A percentile compares a stretch with the other conserved stretches of the same genome.
These are phyloP conservation scores for Episyrphus balteatus DNA, from an alignment of 1,140 invertebrate genomes.

Conservation along the genomic window DNA sequence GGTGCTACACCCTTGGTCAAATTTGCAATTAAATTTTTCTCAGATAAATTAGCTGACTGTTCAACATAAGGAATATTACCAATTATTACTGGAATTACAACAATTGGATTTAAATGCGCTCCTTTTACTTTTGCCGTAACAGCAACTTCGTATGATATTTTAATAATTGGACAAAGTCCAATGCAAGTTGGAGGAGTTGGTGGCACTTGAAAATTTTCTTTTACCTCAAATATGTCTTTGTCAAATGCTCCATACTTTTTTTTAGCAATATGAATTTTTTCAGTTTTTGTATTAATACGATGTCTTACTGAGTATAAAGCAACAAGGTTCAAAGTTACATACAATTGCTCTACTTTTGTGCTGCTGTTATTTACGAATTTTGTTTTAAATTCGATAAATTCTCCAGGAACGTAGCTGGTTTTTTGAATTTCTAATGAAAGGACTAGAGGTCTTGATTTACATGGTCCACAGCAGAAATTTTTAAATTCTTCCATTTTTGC, in stretches of 20 bases:
- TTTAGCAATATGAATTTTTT: slow-evolving; percentile 14
- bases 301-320: slow-evolving; percentile 16
- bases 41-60: too few relatives aligned
- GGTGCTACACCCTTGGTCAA: not conserved
- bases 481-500: slow-evolving; percentile 17
- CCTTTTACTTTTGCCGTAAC: slow-evolving; percentile 38
- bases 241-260: slow-evolving; percentile 15
- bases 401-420: slow-evolving; percentile 24
- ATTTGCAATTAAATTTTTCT: too few relatives aligned
- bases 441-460: slow-evolving; percentile 16
- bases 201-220: slow-evolving; percentile 42
- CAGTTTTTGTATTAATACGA: slow-evolving; percentile 4
- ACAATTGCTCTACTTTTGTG: slow-evolving; percentile 15
- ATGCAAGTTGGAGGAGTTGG: slow-evolving; percentile 54
- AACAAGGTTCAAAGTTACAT: slow-evolving; percentile 16
- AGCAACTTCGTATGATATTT: slow-evolving; percentile 48
- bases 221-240: slow-evolving; percentile 21
- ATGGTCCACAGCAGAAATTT: slow-evolving; percentile 21
- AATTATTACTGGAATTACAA: slow-evolving; percentile 40
- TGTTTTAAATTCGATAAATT: slow-evolving; percentile 13
- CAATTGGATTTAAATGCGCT: slow-evolving; percentile 38
- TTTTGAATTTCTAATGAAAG: slow-evolving; percentile 16
- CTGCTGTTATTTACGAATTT: slow-evolving; percentile 21
- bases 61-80: slow-evolving; percentile 41
- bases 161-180: slow-evolving; percentile 53